phyloP scores from a whole-genome alignment of 53 echinoderm and acorn worm species.

The Echinometra lucunter region DNA sequence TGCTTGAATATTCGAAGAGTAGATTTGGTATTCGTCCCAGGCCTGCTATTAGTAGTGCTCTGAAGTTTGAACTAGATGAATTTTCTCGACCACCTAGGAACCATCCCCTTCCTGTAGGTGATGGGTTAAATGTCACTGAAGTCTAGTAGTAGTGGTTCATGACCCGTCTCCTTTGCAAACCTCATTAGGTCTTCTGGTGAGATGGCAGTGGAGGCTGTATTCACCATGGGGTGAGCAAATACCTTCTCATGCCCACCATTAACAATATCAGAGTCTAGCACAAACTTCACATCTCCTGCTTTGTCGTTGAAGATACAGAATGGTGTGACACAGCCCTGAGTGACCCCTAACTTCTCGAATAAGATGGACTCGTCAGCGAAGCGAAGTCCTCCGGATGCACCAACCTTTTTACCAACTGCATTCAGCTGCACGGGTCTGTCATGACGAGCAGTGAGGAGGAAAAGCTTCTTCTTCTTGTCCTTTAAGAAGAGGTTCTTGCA shows the following conservation, averaged over 20 bases:
- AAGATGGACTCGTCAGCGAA: conserved; percentile 90
- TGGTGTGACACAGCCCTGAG: conserved; percentile 93
- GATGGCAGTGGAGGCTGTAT: conserved; percentile 84
- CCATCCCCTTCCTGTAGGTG: neutral
- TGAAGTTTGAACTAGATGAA: no score
- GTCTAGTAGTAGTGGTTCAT: conserved; percentile 83
- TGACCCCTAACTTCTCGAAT: conserved; percentile 87
- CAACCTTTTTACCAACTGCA: conserved; percentile 82
- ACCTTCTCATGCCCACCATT: conserved; percentile 81
- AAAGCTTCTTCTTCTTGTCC: conserved; percentile 94
- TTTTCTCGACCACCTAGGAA: neutral
- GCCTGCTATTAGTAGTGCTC: no score
- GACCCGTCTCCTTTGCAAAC: conserved; percentile 83
- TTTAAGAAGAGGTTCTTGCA: conserved; percentile 92
- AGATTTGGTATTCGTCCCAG: no score
- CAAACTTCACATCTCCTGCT: conserved; percentile 81
- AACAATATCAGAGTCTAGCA: conserved; percentile 81
- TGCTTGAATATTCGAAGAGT: no score
- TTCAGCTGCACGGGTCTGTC: conserved; percentile 75
- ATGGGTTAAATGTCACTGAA: conserved; percentile 64
- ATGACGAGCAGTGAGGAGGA: conserved; percentile 84
- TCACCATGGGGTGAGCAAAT: conserved; percentile 90
- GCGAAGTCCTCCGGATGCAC: conserved; percentile 92
- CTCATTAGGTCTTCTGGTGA: conserved; percentile 88
- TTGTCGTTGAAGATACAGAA: conserved; percentile 90